These are phyloP conservation scores for Rhinoptilus africanus DNA, from an alignment of 2,113 vertebrate species.

Conservation along the genomic window DNA sequence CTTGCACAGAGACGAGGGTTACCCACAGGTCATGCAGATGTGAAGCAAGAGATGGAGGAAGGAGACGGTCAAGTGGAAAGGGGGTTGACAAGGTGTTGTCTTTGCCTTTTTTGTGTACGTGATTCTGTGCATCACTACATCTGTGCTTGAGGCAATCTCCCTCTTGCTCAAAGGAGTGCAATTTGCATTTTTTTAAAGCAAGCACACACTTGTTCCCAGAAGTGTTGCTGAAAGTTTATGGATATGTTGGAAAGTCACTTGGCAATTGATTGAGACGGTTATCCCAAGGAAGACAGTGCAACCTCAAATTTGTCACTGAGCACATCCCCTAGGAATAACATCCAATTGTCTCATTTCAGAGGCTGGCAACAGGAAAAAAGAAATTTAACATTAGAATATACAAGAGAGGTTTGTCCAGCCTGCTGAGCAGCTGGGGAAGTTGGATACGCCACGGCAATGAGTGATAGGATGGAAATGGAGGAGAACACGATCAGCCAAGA, in stretches of 20 bases:
- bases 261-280: not conserved
- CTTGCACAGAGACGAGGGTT: not conserved
- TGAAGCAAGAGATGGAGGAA: not conserved
- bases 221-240: not conserved
- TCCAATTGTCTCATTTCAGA: not conserved
- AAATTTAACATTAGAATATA: not conserved
- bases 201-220: not conserved
- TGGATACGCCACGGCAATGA: rapidly evolving
- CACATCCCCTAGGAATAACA: not conserved
- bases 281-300: not conserved
- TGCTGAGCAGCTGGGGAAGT: not conserved
- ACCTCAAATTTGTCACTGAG: not conserved
- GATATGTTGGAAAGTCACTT: not conserved
- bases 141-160: not conserved
- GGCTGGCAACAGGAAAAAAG: not conserved
- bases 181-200: not conserved
- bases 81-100: not conserved
- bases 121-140: not conserved
- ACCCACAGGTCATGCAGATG: not conserved
- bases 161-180: not conserved
- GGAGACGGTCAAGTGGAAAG: not conserved
- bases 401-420: not conserved
- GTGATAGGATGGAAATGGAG: not conserved
- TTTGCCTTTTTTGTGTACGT: not conserved
- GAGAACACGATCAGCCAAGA: not conserved